Conservation (phyloP, 1,140 invertebrate genomes). For the Zaprionus davidi region DNA sequence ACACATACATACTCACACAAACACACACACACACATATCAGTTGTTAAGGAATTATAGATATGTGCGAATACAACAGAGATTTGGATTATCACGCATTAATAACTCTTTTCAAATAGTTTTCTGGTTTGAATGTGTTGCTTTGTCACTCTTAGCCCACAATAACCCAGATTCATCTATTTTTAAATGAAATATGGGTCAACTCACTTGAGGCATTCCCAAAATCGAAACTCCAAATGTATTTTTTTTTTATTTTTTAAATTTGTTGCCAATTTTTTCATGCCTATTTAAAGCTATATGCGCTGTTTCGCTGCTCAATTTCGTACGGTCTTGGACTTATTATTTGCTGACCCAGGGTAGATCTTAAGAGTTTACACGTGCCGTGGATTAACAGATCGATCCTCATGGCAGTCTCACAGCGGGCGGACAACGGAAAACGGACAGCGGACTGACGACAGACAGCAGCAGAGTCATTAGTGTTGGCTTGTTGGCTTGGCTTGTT, state of each 20-base stretch:
- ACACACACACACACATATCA: neutral
- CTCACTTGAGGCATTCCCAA: conserved; percentile 18
- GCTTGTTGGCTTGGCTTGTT: conserved; percentile 51
- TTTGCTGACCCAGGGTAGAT: conserved; percentile 8
- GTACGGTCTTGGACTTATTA: conserved; percentile 26
- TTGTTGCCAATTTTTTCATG: conserved; percentile 21
- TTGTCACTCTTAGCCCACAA: neutral
- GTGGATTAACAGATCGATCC: conserved; percentile 58
- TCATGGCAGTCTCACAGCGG: conserved; percentile 23
- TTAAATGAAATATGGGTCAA: conserved; percentile 39
- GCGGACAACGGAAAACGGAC: conserved; percentile 24
- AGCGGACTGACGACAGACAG: conserved; percentile 7
- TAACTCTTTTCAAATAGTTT: neutral
- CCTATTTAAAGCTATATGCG: neutral
- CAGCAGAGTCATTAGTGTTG: conserved; percentile 35
- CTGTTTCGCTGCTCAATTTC: conserved; percentile 18
- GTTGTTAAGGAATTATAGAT: neutral
- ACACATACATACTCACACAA: neutral
- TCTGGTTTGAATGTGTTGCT: neutral
- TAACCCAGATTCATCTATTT: conserved; percentile 27
- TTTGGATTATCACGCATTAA: neutral
- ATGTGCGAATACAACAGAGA: neutral
- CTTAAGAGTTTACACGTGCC: conserved; percentile 77
- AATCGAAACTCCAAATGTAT: conserved; percentile 3
- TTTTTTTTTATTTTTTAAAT: neutral